phyloP scores from a whole-genome alignment of 1,140 invertebrate genomes.

The Antheraea mylitta region DNA sequence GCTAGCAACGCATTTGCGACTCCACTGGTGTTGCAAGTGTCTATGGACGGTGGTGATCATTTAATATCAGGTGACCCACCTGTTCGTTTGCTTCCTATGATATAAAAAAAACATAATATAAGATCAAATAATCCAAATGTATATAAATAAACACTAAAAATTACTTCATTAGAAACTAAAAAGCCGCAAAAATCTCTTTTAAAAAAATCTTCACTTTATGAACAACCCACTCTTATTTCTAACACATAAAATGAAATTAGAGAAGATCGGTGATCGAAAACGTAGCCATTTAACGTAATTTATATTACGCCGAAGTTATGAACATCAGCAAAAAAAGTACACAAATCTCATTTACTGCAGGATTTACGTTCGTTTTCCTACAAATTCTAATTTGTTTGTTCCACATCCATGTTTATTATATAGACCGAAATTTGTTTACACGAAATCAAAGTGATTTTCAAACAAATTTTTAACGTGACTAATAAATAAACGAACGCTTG shows the following conservation, averaged over 20 bases:
- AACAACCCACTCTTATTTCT: neutral
- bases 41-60: too few species aligned
- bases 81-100: too few species aligned
- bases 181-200: too few species aligned
- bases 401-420: conserved; percentile 2
- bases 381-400: neutral
- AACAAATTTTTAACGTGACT: neutral
- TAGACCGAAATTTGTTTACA: conserved; percentile 1
- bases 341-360: neutral
- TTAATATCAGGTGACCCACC: too few species aligned
- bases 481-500: conserved; percentile 2
- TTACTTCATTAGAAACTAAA: too few species aligned
- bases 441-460: conserved; percentile 4
- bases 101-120: too few species aligned
- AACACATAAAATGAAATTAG: neutral
- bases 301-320: neutral
- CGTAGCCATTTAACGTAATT: neutral
- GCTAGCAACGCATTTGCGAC: too few species aligned
- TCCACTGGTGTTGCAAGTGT: too few species aligned
- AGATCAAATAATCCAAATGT: too few species aligned
- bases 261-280: neutral
- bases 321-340: neutral
- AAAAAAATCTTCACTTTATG: too few species aligned
- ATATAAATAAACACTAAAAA: too few species aligned
- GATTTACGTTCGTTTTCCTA: neutral